phyloP scores from a whole-genome alignment of 2,797 vertebrate species.

The Halcyon leucocephala region DNA sequence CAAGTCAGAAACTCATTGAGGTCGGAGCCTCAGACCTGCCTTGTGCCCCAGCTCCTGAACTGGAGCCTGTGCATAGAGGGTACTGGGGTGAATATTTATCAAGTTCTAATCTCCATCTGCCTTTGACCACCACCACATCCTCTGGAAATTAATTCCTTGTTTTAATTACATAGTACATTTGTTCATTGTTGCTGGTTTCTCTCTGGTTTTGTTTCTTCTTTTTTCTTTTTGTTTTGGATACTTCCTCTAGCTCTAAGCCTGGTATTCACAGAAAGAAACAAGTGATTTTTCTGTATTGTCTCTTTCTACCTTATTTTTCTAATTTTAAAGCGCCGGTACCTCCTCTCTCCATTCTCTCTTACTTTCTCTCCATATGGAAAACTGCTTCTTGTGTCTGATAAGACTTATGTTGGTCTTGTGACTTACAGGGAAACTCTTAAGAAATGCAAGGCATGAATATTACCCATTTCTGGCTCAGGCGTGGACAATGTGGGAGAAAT shows the following conservation, averaged over 20 bases:
- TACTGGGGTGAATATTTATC: not conserved
- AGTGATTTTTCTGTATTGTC: not conserved
- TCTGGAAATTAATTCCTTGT: not conserved
- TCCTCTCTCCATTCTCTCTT: not conserved
- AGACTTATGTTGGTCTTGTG: not conserved
- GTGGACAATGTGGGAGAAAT: fast-evolving
- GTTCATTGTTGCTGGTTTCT: not conserved
- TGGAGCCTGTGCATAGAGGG: not conserved
- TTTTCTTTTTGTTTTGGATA: not conserved
- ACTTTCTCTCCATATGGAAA: not conserved
- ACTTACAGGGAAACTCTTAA: not conserved
- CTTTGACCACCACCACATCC: not conserved
- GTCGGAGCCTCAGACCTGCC: not conserved
- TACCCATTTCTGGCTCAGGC: not conserved
- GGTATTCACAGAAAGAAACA: not conserved
- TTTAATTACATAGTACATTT: not conserved
- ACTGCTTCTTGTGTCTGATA: not conserved
- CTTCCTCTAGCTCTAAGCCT: not conserved
- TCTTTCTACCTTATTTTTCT: not conserved
- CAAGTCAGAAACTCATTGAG: not conserved
- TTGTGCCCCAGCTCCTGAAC: not conserved
- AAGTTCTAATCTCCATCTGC: not conserved
- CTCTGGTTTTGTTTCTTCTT: not conserved
- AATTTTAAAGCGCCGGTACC: not conserved
- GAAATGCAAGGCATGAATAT: not conserved